Percentiles rank a stretch among this genome's conserved stretches.
Conservation (phyloP, 2,888 invertebrate species). For the Cactoblastis cactorum region DNA sequence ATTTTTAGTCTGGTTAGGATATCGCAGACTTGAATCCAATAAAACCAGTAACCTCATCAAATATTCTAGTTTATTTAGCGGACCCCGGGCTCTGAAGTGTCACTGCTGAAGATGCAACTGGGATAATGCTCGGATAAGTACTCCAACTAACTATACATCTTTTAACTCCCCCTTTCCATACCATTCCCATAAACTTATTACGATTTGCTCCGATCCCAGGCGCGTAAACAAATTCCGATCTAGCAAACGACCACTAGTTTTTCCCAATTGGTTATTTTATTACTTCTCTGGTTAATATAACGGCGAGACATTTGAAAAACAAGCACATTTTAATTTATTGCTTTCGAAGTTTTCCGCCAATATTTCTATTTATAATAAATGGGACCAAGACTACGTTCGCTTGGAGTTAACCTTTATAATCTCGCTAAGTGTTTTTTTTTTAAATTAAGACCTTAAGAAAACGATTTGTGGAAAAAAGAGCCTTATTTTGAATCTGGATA, state of each 20-base stretch:
- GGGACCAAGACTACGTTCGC: not conserved
- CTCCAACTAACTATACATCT: not conserved
- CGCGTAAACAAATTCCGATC: conserved; percentile 17
- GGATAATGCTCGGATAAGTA: too few relatives aligned
- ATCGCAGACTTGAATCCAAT: too few relatives aligned
- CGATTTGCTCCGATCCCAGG: conserved; percentile 27
- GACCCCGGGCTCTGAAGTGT: too few relatives aligned
- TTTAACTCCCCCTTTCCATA: not conserved
- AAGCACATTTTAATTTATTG: conserved; percentile 5
- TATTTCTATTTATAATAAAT: not conserved
- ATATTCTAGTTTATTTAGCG: too few relatives aligned
- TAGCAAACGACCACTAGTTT: conserved; percentile 26
- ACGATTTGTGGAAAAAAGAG: too few relatives aligned
- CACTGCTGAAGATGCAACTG: too few relatives aligned
- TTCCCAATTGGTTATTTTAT: conserved; percentile 28
- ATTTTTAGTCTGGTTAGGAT: too few relatives aligned
- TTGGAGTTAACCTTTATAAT: not conserved
- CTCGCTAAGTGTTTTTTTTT: not conserved
- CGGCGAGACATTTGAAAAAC: conserved; percentile 11
- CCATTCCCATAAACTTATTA: conserved; percentile 17
- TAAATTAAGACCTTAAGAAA: too few relatives aligned
- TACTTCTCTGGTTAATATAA: conserved; percentile 22
- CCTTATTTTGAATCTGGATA: too few relatives aligned
- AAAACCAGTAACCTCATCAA: too few relatives aligned
- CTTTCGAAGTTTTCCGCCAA: not conserved